These are phyloP conservation scores for Cephalopterus ornatus DNA, from an alignment of 2,113 vertebrate genomes.

Conservation along the genomic window DNA sequence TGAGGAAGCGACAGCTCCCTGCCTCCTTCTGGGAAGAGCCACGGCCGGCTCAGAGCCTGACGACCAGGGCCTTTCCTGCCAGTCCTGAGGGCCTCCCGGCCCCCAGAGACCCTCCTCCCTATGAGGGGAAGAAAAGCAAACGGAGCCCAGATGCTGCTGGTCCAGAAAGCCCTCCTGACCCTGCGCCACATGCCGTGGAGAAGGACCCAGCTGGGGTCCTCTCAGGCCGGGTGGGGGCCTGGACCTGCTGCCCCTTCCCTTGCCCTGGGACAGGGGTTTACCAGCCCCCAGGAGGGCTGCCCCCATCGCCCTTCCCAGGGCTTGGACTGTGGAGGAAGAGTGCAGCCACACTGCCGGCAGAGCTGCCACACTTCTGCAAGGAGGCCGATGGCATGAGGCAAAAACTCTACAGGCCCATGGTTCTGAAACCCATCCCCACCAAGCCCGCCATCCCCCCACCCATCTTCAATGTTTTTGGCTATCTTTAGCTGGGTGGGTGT, in stretches of 20 bases:
- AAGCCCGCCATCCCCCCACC: conserved; percentile 84
- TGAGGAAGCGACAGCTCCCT: conserved; percentile 94
- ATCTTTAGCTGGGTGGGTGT: conserved; percentile 75
- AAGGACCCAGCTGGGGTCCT: conserved; percentile 75
- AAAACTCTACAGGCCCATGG: conserved; percentile 84
- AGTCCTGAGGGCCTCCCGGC: conserved; percentile 52
- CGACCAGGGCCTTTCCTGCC: conserved; percentile 16
- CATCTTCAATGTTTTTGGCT: conserved; percentile 92
- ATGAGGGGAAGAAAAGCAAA: conserved; percentile 78
- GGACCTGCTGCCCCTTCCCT: conserved; percentile 89
- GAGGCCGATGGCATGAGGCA: conserved; percentile 59
- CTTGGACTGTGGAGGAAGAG: conserved; percentile 84
- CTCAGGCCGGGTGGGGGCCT: conserved; percentile 72
- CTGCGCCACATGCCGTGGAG: conserved; percentile 44
- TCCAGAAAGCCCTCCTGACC: neutral
- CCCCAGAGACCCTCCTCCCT: conserved; percentile 36
- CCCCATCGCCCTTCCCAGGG: conserved; percentile 67
- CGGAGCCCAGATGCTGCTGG: conserved; percentile 41
- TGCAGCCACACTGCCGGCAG: neutral
- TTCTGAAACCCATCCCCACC: conserved; percentile 96
- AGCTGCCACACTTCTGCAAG: conserved; percentile 76
- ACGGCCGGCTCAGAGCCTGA: conserved; percentile 70
- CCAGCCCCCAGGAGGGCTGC: conserved; percentile 76
- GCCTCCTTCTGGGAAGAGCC: conserved; percentile 99
- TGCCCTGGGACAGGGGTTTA: conserved; percentile 85